Percentiles rank a stretch among this genome's conserved stretches.
Conservation (phyloP, 2,113 vertebrate genomes). For the Carassius auratus region DNA sequence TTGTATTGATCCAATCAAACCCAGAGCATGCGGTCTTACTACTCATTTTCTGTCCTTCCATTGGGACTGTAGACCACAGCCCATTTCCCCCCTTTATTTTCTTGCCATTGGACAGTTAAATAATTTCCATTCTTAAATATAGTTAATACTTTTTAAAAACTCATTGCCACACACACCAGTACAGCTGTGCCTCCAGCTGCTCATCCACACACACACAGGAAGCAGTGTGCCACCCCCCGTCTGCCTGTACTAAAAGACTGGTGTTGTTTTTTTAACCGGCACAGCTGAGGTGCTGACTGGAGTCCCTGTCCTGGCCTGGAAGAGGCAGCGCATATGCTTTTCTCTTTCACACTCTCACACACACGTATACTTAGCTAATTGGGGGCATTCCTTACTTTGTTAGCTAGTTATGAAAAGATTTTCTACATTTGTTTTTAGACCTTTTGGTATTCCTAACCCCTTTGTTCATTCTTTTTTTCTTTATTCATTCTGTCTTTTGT, state of each 20-base stretch:
- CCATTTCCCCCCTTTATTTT: neutral
- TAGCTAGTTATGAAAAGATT: no score
- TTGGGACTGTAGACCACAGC: neutral
- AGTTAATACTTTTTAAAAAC: constrained; percentile 21
- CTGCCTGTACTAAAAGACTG: constrained; percentile 46
- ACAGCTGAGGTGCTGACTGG: constrained; percentile 55
- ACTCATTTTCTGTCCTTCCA: constrained; percentile 26
- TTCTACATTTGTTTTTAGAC: no score
- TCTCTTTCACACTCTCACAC: neutral
- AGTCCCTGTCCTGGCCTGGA: constrained; percentile 36
- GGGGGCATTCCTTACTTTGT: neutral
- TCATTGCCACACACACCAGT: constrained; percentile 5
- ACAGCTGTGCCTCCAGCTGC: constrained; percentile 61
- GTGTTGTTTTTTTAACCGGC: constrained; percentile 43
- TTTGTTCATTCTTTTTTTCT: no score
- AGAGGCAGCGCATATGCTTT: neutral
- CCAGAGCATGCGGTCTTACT: constrained; percentile 3
- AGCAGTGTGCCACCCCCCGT: constrained; percentile 46
- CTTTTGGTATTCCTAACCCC: no score
- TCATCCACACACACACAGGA: constrained; percentile 47
- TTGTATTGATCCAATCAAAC: constrained; percentile 29
- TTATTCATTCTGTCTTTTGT: no score
- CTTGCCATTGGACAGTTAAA: neutral
- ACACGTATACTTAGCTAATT: neutral
- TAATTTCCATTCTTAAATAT: neutral